These are phyloP conservation scores for Cremastobaeus sp. DNA, from an alignment of 2,888 invertebrate genomes.

Conservation along the genomic window DNA sequence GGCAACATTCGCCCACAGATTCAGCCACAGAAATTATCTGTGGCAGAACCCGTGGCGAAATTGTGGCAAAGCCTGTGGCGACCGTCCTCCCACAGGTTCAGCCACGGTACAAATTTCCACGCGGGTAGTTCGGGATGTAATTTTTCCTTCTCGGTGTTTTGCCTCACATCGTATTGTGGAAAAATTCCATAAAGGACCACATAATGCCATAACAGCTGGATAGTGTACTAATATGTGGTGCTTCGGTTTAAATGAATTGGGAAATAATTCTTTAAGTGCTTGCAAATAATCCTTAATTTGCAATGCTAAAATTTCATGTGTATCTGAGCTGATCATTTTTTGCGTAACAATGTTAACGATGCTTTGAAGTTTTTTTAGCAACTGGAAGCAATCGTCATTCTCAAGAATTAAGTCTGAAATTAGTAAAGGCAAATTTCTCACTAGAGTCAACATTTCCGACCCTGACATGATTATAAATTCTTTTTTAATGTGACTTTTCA, in stretches of 20 bases:
- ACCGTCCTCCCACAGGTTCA: too few species aligned
- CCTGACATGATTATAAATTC: conserved; percentile 27
- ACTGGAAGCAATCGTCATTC: not conserved
- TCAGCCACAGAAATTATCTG: too few species aligned
- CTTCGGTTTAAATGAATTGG: conserved; percentile 32
- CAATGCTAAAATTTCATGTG: not conserved
- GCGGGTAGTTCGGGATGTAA: too few species aligned
- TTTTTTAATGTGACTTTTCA: not conserved
- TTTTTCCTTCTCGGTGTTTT: too few species aligned
- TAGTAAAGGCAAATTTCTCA: conserved; percentile 17
- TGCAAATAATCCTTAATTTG: conserved; percentile 30
- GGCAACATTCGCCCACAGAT: too few species aligned
- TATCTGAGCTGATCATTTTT: not conserved
- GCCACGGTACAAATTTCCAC: too few species aligned
- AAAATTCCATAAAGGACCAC: conserved; percentile 48
- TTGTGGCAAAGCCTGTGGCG: too few species aligned
- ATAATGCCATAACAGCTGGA: conserved; percentile 34
- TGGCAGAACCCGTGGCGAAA: too few species aligned
- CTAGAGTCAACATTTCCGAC: conserved; percentile 35
- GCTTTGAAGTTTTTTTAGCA: conserved; percentile 3
- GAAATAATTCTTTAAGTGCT: conserved; percentile 24
- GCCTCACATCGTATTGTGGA: conserved; percentile 16
- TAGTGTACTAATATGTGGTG: conserved; percentile 54
- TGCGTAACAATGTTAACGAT: conserved; percentile 5
- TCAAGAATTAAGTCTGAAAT: conserved; percentile 9